phyloP scores from a whole-genome alignment of 2,888 invertebrate species.

The Lepidocyrtoides sp. region DNA sequence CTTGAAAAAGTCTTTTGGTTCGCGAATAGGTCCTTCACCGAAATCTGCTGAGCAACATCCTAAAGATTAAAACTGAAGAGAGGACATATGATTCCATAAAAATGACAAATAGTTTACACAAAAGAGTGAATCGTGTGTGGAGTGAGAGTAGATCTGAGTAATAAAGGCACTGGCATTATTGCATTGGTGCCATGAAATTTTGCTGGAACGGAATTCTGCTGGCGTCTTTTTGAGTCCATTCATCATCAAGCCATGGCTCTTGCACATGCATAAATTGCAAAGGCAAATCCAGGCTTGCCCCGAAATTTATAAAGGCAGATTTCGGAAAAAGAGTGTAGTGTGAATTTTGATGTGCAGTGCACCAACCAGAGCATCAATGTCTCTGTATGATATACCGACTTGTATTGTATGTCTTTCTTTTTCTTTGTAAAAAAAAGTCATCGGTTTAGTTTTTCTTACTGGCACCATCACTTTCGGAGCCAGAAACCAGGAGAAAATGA shows the following conservation, averaged over 20 bases:
- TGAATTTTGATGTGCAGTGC: constrained; percentile 1
- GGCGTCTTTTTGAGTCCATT: constrained; percentile 65
- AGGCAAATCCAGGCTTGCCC: constrained; percentile 53
- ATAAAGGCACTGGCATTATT: constrained; percentile 21
- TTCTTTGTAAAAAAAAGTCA: too few species aligned
- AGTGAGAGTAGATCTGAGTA: constrained; percentile 28
- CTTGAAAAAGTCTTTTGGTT: constrained; percentile 15
- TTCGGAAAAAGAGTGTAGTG: background rate
- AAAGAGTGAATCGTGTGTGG: constrained; percentile 23
- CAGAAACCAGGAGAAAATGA: too few species aligned
- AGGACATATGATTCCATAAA: constrained; percentile 81
- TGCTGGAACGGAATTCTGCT: background rate
- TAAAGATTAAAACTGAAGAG: constrained; percentile 76
- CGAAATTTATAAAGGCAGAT: constrained; percentile 54
- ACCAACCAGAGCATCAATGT: constrained; percentile 35
- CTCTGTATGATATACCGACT: too few species aligned
- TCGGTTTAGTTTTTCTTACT: too few species aligned
- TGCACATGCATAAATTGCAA: constrained; percentile 65
- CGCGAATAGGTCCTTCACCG: constrained; percentile 22
- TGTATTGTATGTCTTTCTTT: too few species aligned
- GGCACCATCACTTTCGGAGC: background rate
- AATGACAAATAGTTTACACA: constrained; percentile 80
- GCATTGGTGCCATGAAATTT: too few species aligned
- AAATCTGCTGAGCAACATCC: constrained; percentile 72
- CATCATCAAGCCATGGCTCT: constrained; percentile 72